Percentiles rank a stretch among this genome's conserved stretches.
phyloP scores from a whole-genome alignment of 2,113 vertebrate species.

The Dipodomys stephensi region DNA sequence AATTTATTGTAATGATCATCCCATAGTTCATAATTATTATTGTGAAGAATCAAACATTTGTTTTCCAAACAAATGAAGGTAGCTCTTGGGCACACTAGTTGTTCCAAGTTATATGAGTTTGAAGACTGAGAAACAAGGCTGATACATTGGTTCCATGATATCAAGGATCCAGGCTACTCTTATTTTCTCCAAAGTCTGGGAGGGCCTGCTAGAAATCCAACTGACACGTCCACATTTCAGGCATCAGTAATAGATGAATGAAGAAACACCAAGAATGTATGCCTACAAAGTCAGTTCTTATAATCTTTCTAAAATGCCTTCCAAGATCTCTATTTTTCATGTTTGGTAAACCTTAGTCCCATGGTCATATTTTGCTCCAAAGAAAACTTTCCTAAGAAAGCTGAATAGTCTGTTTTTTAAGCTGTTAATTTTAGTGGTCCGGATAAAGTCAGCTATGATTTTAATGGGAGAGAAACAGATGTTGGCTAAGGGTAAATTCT shows the following conservation, averaged over 20 bases:
- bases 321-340: background rate
- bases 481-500: background rate
- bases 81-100: background rate
- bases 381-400: background rate
- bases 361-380: background rate
- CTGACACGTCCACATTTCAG: background rate
- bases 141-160: background rate
- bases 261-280: background rate
- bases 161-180: background rate
- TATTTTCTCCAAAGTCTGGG: background rate
- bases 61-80: background rate
- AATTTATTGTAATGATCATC: background rate
- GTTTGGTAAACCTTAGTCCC: background rate
- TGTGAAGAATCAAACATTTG: background rate
- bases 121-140: background rate
- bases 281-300: background rate
- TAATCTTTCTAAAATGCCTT: background rate
- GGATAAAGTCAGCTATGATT: background rate
- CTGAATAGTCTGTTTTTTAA: background rate
- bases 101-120: background rate
- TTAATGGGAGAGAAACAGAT: background rate
- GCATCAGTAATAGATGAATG: background rate
- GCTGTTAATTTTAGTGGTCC: background rate
- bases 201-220: background rate
- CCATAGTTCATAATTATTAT: background rate